Percentiles rank a stretch among this genome's conserved stretches.
phyloP scores from a whole-genome alignment of 2,113 vertebrate species.

The Helogale parvula region DNA sequence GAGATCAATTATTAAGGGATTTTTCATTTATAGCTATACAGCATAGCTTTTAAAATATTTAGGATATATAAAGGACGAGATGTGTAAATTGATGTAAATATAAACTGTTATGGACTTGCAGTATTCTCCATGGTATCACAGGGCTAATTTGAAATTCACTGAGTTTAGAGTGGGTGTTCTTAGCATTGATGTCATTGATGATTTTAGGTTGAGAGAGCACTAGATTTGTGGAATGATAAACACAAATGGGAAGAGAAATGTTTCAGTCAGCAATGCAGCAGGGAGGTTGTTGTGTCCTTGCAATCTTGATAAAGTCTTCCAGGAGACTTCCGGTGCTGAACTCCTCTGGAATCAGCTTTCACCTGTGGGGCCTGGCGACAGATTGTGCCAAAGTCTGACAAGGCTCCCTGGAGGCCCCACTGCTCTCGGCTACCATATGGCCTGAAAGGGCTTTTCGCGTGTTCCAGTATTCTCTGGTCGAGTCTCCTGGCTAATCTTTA shows the following conservation, averaged over 20 bases:
- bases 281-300: slow-evolving; percentile 54
- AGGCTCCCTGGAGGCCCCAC: slow-evolving; percentile 82
- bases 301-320: slow-evolving; percentile 79
- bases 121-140: not conserved
- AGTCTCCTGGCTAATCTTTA: slow-evolving; percentile 79
- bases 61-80: not conserved
- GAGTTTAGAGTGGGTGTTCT: not conserved
- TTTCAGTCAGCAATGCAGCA: slow-evolving; percentile 47
- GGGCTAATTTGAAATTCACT: not conserved
- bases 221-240: not conserved
- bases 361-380: slow-evolving; percentile 83
- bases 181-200: not conserved
- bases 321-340: slow-evolving; percentile 79
- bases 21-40: not conserved
- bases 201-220: not conserved
- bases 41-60: not conserved
- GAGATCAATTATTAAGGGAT: not conserved
- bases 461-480: slow-evolving; percentile 77
- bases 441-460: slow-evolving; percentile 80
- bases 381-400: slow-evolving; percentile 87
- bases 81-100: not conserved
- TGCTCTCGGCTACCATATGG: slow-evolving; percentile 84
- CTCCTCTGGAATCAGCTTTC: slow-evolving; percentile 86
- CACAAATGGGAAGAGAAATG: slow-evolving; percentile 21
- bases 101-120: not conserved